Conservation (phyloP, 2,113 vertebrate genomes). For the Castor canadensis region DNA sequence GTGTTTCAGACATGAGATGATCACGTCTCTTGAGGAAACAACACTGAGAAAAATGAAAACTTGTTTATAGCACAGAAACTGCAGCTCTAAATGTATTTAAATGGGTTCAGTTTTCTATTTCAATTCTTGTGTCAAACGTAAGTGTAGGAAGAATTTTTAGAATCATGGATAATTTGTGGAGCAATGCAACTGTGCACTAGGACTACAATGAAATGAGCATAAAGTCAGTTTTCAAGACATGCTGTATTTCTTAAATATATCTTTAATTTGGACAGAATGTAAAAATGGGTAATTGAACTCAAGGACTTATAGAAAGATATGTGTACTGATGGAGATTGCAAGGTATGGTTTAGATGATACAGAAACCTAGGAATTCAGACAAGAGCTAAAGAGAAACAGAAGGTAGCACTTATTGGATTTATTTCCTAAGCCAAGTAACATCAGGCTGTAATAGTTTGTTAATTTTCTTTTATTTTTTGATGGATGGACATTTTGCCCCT, state of each 20-base stretch:
- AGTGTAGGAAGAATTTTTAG: constrained; percentile 52
- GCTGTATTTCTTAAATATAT: not conserved
- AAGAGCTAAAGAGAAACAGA: constrained; percentile 55
- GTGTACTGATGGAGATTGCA: not conserved
- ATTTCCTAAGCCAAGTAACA: constrained; percentile 11
- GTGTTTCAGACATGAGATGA: constrained; percentile 53
- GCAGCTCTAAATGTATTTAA: constrained; percentile 59
- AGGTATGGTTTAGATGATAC: not conserved
- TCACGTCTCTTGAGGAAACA: constrained; percentile 54
- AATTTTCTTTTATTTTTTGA: not conserved
- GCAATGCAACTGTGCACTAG: not conserved
- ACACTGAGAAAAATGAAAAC: constrained; percentile 48
- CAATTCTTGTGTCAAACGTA: constrained; percentile 51
- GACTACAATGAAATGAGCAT: not conserved
- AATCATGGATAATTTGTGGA: not conserved
- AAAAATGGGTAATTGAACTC: not conserved
- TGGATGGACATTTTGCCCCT: not conserved
- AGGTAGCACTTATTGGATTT: constrained; percentile 41
- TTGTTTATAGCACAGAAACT: constrained; percentile 58
- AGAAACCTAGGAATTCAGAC: constrained; percentile 44
- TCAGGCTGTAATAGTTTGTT: constrained; percentile 12
- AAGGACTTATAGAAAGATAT: not conserved
- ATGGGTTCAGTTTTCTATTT: constrained; percentile 60
- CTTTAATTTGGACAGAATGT: not conserved
- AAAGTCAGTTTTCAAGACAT: not conserved